phyloP scores from a whole-genome alignment of 2,888 invertebrate species.

The Lepidocyrtinus sp. region DNA sequence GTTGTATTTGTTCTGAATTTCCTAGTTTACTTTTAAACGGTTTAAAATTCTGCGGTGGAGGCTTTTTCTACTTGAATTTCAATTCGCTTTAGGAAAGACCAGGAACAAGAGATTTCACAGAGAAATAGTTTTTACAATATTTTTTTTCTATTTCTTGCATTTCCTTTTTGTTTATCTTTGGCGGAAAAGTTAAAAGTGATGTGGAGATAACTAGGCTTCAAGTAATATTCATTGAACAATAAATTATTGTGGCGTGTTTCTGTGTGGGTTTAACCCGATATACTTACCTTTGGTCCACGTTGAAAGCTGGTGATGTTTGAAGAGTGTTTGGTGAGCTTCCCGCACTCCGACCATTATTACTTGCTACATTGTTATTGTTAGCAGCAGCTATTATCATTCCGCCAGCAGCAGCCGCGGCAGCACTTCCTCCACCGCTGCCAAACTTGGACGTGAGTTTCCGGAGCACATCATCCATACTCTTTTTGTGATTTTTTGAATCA shows the following conservation, averaged over 20 bases:
- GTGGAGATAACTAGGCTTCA: neutral
- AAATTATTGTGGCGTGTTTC: neutral
- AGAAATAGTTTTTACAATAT: too few species aligned
- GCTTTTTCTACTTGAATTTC: too few species aligned
- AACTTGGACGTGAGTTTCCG: slow-evolving; percentile 89
- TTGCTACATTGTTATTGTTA: neutral
- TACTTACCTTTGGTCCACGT: slow-evolving; percentile 62
- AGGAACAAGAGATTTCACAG: slow-evolving; percentile 13
- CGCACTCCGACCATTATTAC: slow-evolving; percentile 26
- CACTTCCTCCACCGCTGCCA: slow-evolving; percentile 72
- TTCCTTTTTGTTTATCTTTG: slow-evolving; percentile 44
- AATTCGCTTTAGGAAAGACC: too few species aligned
- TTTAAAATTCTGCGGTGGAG: too few species aligned
- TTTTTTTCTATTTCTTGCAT: slow-evolving; percentile 5
- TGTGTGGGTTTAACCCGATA: neutral
- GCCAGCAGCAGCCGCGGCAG: slow-evolving; percentile 41
- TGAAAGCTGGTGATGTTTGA: slow-evolving; percentile 42
- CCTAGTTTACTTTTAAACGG: too few species aligned
- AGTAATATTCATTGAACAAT: neutral
- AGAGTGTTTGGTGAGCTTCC: slow-evolving; percentile 52
- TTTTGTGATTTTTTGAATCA: slow-evolving; percentile 65
- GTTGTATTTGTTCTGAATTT: slow-evolving; percentile 23
- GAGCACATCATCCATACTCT: slow-evolving; percentile 92
- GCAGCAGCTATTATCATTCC: neutral
- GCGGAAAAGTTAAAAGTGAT: slow-evolving; percentile 48